Conservation (phyloP, 1,140 invertebrate genomes). For the Nasonia vitripennis region DNA sequence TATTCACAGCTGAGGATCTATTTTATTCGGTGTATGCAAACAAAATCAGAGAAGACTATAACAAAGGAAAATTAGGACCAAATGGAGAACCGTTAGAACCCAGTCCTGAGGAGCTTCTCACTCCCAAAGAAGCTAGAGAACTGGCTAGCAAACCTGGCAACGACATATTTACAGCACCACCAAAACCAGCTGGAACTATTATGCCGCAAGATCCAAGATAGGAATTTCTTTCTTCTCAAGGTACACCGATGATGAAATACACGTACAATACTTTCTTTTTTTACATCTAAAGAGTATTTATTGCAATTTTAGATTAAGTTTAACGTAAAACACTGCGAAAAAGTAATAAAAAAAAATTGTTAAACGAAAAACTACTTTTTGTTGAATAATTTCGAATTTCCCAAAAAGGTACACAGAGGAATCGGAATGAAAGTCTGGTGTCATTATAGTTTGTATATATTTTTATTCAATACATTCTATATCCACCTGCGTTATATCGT, state of each 20-base stretch:
- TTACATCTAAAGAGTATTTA: background rate
- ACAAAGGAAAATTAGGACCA: slow-evolving; percentile 81
- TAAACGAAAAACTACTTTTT: no score
- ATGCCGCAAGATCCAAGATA: background rate
- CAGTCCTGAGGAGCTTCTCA: slow-evolving; percentile 82
- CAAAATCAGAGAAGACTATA: slow-evolving; percentile 88
- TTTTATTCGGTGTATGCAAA: slow-evolving; percentile 88
- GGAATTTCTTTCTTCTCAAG: background rate
- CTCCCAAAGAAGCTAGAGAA: slow-evolving; percentile 81
- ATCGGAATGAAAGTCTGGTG: slow-evolving; percentile 13
- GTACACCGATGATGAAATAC: background rate
- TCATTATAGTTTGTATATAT: slow-evolving; percentile 53
- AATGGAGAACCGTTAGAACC: slow-evolving; percentile 83
- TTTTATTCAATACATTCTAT: slow-evolving; percentile 63
- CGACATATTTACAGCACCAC: slow-evolving; percentile 80
- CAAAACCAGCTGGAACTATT: background rate
- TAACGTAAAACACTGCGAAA: background rate
- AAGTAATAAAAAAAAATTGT: no score
- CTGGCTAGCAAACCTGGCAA: slow-evolving; percentile 84
- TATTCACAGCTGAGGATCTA: slow-evolving; percentile 89
- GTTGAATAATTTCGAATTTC: no score
- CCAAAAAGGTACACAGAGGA: background rate
- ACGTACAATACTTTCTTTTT: background rate
- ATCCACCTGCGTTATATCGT: slow-evolving; percentile 59
- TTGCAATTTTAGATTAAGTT: background rate